A percentile compares a stretch with the other conserved stretches of the same genome.
phyloP scores from a whole-genome alignment of 1,140 invertebrate genomes.

The Zaprionus kolodkinae region DNA sequence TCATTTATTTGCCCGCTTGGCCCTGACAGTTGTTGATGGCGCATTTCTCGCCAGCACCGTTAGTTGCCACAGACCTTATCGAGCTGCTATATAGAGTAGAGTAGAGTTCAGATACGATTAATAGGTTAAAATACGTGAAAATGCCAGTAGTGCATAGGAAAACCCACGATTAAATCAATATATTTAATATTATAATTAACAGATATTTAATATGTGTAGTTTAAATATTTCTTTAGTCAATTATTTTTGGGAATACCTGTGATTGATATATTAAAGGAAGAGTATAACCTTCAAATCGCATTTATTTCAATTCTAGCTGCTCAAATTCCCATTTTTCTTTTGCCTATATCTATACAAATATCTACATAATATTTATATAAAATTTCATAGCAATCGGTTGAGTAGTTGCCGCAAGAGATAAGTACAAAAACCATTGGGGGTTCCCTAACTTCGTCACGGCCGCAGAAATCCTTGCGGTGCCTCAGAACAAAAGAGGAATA shows the following conservation, averaged over 20 bases:
- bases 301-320: neutral
- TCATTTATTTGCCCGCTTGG: slow-evolving; percentile 55
- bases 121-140: neutral
- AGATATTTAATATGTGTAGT: too few relatives aligned
- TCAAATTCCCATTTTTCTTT: neutral
- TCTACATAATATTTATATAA: neutral
- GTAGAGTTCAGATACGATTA: neutral
- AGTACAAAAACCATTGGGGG: neutral
- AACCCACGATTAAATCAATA: too few relatives aligned
- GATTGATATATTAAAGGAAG: neutral
- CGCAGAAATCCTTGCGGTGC: neutral
- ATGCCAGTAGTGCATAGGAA: neutral
- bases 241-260: too few relatives aligned
- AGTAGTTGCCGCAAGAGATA: too few relatives aligned
- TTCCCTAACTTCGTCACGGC: neutral
- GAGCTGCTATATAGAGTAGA: neutral
- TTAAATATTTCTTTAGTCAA: too few relatives aligned
- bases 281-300: neutral
- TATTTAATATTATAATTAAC: too few relatives aligned
- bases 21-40: slow-evolving; percentile 53
- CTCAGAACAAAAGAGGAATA: neutral
- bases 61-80: slow-evolving; percentile 13
- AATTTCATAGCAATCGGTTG: neutral
- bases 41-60: slow-evolving; percentile 20
- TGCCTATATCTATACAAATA: too few relatives aligned